Evolutionary conservation across 1,140 invertebrate genomes (phyloP).

Genomic region (Coptotermes formosanus): DNA sequence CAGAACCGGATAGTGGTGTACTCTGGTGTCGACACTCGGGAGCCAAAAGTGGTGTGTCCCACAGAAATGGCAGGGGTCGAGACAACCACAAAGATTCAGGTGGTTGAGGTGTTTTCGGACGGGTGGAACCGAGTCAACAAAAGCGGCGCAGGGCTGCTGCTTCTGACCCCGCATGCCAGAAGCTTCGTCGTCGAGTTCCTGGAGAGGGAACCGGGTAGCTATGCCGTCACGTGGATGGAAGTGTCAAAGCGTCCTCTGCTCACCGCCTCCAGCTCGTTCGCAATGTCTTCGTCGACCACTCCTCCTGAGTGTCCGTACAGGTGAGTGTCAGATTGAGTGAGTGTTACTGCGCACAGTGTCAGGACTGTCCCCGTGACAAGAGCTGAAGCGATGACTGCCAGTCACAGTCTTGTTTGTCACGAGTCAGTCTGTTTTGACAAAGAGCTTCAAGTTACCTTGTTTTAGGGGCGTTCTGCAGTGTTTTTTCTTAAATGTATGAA

Average conservation of each 20-base stretch:
- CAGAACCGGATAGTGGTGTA: constrained; percentile 73
- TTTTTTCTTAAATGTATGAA: too few relatives aligned
- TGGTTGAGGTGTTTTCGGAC: constrained; percentile 70
- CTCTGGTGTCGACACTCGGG: constrained; percentile 57
- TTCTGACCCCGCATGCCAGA: constrained; percentile 58
- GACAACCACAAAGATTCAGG: constrained; percentile 39
- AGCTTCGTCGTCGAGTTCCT: constrained; percentile 71
- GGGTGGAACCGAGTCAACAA: constrained; percentile 60
- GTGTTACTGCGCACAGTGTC: too few relatives aligned
- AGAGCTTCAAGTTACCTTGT: too few relatives aligned
- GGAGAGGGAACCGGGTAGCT: constrained; percentile 66
- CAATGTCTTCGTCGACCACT: constrained; percentile 46
- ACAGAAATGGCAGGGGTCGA: constrained; percentile 42
- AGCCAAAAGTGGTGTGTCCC: constrained; percentile 66
- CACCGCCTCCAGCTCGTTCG: constrained; percentile 55
- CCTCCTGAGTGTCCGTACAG: constrained; percentile 66
- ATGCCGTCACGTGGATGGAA: constrained; percentile 75
- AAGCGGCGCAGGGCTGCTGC: constrained; percentile 39
- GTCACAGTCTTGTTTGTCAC: too few relatives aligned
- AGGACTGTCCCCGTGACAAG: too few relatives aligned
- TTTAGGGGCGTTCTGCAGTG: too few relatives aligned
- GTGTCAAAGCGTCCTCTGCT: constrained; percentile 66
- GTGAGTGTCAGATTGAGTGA: constrained; percentile 47
- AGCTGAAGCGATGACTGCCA: too few relatives aligned
- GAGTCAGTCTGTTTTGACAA: too few relatives aligned